Conservation (phyloP, 2,113 vertebrate genomes). For the Amphilophus citrinellus region DNA sequence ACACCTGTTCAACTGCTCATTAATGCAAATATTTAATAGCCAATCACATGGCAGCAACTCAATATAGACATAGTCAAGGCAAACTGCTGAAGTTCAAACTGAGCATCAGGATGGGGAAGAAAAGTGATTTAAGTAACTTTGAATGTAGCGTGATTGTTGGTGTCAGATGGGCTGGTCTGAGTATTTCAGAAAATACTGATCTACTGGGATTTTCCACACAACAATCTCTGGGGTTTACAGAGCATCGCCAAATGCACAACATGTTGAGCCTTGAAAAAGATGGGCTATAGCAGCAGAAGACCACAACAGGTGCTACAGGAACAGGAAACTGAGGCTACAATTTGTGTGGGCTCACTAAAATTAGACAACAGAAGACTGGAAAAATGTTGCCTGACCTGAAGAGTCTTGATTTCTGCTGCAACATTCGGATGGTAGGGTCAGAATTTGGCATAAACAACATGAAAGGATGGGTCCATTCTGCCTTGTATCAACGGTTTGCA, state of each 20-base stretch:
- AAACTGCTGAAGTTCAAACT: too few species aligned
- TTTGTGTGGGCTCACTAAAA: neutral
- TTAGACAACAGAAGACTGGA: neutral
- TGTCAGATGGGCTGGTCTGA: neutral
- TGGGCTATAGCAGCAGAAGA: too few species aligned
- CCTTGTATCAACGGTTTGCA: neutral
- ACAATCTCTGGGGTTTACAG: too few species aligned
- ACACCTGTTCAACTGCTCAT: too few species aligned
- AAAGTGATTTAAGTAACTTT: neutral
- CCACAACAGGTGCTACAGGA: neutral
- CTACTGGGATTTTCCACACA: neutral
- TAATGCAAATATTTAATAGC: too few species aligned
- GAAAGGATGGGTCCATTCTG: neutral
- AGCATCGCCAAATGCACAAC: too few species aligned
- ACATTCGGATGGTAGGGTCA: neutral
- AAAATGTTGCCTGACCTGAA: neutral
- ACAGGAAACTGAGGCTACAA: neutral
- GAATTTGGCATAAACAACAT: neutral
- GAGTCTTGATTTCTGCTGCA: neutral
- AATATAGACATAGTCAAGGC: too few species aligned
- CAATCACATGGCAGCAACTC: too few species aligned
- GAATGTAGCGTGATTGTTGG: neutral
- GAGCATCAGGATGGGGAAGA: neutral
- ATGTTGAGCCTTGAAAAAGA: too few species aligned
- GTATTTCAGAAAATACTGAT: too few species aligned